These are phyloP conservation scores for Junonia oenone DNA, from an alignment of 2,888 invertebrate genomes.

Conservation along the genomic window DNA sequence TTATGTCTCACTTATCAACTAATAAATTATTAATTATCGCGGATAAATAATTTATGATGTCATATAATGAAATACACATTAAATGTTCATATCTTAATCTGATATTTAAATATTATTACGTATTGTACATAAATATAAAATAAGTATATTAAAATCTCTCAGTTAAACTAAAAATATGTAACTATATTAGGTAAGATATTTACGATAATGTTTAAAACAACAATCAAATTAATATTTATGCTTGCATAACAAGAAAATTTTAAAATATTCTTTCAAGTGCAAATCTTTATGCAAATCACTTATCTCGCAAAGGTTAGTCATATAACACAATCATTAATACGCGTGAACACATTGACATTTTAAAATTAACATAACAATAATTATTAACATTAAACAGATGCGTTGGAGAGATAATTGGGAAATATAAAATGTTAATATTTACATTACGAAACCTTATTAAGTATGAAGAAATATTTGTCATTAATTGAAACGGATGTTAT, in stretches of 20 bases:
- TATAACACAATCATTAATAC: constrained; percentile 21
- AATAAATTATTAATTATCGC: neutral
- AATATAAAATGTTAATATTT: constrained; percentile 7
- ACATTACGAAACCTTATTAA: constrained; percentile 2
- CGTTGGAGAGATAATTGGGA: constrained; percentile 15
- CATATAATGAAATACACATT: neutral
- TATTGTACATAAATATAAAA: too few species aligned
- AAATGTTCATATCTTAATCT: too few species aligned
- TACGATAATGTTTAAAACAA: neutral
- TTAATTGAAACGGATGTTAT: neutral
- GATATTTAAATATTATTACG: too few species aligned
- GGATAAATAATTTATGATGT: too few species aligned
- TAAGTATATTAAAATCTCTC: too few species aligned
- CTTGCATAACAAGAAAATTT: neutral
- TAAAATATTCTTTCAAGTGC: neutral
- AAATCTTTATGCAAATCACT: constrained; percentile 15
- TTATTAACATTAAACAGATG: constrained; percentile 21
- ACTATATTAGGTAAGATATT: neutral
- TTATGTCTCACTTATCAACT: neutral
- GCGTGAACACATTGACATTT: constrained; percentile 23
- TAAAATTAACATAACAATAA: constrained; percentile 23
- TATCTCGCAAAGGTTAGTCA: constrained; percentile 2
- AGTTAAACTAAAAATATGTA: neutral
- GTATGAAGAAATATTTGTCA: neutral
- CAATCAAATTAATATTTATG: neutral